phyloP scores from a whole-genome alignment of 1,140 invertebrate species.

The Panagrolaimus sp. region DNA sequence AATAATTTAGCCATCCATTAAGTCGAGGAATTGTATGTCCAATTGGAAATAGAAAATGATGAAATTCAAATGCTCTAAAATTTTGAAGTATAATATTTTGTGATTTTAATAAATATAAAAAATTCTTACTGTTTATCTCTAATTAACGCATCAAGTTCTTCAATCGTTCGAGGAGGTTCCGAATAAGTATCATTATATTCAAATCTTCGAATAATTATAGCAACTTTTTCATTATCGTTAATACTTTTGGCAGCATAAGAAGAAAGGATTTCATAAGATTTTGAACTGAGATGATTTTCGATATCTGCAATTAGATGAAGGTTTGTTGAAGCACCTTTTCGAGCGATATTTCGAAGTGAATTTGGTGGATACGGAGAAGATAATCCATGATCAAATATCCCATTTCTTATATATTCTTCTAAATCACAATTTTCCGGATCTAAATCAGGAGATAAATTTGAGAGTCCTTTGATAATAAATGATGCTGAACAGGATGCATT shows the following conservation, averaged over 20 bases:
- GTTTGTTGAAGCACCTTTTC: constrained; percentile 22
- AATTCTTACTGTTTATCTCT: constrained; percentile 20
- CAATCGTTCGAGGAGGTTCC: background rate
- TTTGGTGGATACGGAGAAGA: constrained; percentile 37
- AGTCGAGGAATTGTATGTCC: constrained; percentile 19
- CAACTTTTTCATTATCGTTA: constrained; percentile 18
- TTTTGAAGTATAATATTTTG: background rate
- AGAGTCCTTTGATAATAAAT: too few relatives aligned
- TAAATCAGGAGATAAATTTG: too few relatives aligned
- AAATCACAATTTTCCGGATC: too few relatives aligned
- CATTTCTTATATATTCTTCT: too few relatives aligned
- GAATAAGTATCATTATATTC: background rate
- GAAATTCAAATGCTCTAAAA: constrained; percentile 24
- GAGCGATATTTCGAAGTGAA: constrained; percentile 20
- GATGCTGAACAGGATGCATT: too few relatives aligned
- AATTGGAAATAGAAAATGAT: constrained; percentile 5
- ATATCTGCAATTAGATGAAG: constrained; percentile 31
- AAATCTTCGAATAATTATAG: constrained; percentile 23
- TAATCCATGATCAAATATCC: too few relatives aligned
- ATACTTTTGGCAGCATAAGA: too few relatives aligned
- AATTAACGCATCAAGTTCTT: constrained; percentile 2
- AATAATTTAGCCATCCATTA: constrained; percentile 21
- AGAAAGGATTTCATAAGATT: background rate
- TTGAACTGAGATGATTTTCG: constrained; percentile 24
- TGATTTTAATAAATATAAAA: background rate